Base-by-base conservation (phyloP, 1,140 invertebrate species). In the Zelostemma sp. region DNA sequence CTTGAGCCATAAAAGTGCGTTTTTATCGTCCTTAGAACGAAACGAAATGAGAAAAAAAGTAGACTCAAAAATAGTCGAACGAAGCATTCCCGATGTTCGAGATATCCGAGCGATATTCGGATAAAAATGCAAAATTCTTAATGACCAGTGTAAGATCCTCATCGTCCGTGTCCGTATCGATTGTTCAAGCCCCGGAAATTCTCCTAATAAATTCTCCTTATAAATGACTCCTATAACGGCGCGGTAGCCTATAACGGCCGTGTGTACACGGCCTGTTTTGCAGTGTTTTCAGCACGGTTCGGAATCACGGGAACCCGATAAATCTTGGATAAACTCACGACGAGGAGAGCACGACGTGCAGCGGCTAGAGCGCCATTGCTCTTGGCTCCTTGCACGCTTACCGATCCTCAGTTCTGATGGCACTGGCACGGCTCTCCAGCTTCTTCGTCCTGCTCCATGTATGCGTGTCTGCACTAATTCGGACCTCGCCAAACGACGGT, bases 261-360 rank as follows among this genome's bases (percentile, higher is more conserved):
- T 80, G 76, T 81, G 64, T 69, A 69, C 75, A 63, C 73, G 49
- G 45, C 62, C 74, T 81, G 78, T 79, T 82, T 80, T 76, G 78
- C 80, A 81, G 79, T 75, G 81, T 82, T 83, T 81, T 80, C 80
- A 81, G 78, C 75, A 75, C 78, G 76, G 76, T 75, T 76, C 71
- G 73, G 80, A 81, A 82, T 82, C 80, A 77, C 74, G 74, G 78
- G 75, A 78, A 75, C 61, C 76, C 77, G 79, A 83, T 83, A 83
- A 83, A 82, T 83, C 81, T 82, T 76, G 73, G 66, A 66, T 68
- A 68, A 75, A 71, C 70, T 75, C 70, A 72, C 73, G 68, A 68
- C 62, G 65, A 70, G 64, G 33, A 47, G 57, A 69, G 59, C 62
- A 74, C 68, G 64, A 70, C 43, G 60, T 28, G 33, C 25, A n/a